phyloP scores from a whole-genome alignment of 2,797 vertebrate genomes.

The Masticophis lateralis region DNA sequence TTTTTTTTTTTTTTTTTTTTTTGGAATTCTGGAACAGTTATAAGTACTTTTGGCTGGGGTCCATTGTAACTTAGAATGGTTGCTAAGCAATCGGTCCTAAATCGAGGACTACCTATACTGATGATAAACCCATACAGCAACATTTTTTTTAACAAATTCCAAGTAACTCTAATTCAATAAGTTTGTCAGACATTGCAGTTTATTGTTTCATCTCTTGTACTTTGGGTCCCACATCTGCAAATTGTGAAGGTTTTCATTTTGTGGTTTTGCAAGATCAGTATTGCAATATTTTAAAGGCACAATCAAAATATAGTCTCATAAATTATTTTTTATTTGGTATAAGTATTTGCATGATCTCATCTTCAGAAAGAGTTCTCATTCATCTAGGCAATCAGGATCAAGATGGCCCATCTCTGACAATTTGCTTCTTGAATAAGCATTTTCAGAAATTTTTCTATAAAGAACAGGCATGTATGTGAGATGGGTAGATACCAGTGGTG shows the following conservation, averaged over 20 bases:
- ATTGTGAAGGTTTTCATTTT: not conserved
- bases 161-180: not conserved
- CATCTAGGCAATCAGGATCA: not conserved
- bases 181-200: not conserved
- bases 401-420: not conserved
- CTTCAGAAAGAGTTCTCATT: not conserved
- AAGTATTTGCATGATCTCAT: not conserved
- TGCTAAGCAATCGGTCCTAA: not conserved
- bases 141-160: not conserved
- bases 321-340: not conserved
- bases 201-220: not conserved
- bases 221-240: not conserved
- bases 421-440: not conserved
- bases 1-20: not conserved
- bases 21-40: not conserved
- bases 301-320: not conserved
- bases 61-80: not conserved
- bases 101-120: not conserved
- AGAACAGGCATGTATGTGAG: not conserved
- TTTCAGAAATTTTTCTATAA: not conserved
- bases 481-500: not conserved
- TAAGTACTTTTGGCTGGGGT: not conserved
- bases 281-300: not conserved
- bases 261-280: not conserved
- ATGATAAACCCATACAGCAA: not conserved